Percentiles rank a stretch among this genome's conserved stretches.
Conservation (phyloP, 2,797 vertebrate genomes). For the Allenopithecus nigroviridis region DNA sequence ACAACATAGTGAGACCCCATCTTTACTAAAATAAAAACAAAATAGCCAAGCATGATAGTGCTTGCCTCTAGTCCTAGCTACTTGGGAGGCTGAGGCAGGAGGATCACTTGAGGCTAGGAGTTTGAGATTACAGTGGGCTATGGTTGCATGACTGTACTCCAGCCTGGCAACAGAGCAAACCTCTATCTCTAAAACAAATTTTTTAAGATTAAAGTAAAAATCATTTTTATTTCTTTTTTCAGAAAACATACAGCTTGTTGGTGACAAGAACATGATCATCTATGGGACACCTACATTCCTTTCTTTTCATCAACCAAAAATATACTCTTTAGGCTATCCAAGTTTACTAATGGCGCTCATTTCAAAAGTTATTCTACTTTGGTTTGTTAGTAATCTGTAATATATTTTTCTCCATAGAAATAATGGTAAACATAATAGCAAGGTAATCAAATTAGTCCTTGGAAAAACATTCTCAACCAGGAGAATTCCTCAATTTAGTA, state of each 20-base stretch:
- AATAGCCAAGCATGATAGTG: too few species aligned
- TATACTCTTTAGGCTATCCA: neutral
- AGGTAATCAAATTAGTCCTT: neutral
- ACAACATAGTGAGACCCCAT: too few species aligned
- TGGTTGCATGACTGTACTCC: too few species aligned
- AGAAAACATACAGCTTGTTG: neutral
- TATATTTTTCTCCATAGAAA: neutral
- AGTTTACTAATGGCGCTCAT: neutral
- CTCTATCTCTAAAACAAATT: too few species aligned
- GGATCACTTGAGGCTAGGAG: too few species aligned
- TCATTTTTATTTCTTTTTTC: neutral
- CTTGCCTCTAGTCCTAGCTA: too few species aligned
- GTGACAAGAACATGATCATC: too few species aligned
- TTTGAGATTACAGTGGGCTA: too few species aligned
- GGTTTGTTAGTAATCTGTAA: neutral
- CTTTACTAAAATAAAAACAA: too few species aligned
- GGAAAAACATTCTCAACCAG: neutral
- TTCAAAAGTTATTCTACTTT: neutral
- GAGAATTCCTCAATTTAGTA: neutral
- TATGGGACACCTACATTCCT: neutral
- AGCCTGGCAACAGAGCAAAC: too few species aligned
- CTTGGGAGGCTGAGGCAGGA: too few species aligned
- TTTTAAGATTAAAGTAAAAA: neutral
- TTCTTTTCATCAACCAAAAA: neutral
- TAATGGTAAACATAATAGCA: neutral